Conservation (phyloP, 2,888 invertebrate genomes). For the Drosophila paranaensis region DNA sequence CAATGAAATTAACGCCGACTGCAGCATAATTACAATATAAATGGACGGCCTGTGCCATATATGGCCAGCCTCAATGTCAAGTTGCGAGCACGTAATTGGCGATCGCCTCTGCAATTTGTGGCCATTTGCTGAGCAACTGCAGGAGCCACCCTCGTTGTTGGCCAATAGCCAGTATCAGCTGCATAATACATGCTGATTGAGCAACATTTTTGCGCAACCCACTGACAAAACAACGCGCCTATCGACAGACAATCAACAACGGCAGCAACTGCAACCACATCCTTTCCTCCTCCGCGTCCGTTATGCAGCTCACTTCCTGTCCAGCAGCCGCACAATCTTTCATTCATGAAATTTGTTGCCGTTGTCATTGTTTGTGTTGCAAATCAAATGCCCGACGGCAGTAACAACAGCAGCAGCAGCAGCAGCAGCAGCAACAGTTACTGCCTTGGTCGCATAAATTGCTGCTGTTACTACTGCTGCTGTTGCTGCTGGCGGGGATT, state of each 20-base stretch:
- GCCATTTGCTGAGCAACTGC: slow-evolving; percentile 59
- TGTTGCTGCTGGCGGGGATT: slow-evolving; percentile 60
- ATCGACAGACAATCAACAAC: slow-evolving; percentile 70
- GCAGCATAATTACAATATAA: slow-evolving; percentile 78
- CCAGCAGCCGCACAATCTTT: slow-evolving; percentile 72
- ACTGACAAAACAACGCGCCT: slow-evolving; percentile 80
- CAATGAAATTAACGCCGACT: slow-evolving; percentile 74
- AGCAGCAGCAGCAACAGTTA: slow-evolving; percentile 44
- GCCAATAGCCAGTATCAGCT: slow-evolving; percentile 49
- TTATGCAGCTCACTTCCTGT: slow-evolving; percentile 79
- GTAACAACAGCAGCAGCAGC: slow-evolving; percentile 45
- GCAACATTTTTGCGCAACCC: slow-evolving; percentile 81
- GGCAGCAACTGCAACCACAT: slow-evolving; percentile 67
- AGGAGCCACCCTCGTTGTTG: slow-evolving; percentile 74
- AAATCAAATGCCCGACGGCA: slow-evolving; percentile 77
- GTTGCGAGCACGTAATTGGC: slow-evolving; percentile 69
- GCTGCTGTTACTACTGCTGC: slow-evolving; percentile 51
- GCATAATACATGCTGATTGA: slow-evolving; percentile 79
- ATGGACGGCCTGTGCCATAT: slow-evolving; percentile 58
- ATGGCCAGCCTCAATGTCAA: slow-evolving; percentile 70
- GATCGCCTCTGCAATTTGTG: slow-evolving; percentile 54
- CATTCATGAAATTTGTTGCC: slow-evolving; percentile 81
- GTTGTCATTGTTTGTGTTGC: slow-evolving; percentile 82
- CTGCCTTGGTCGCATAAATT: slow-evolving; percentile 69
- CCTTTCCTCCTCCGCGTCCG: slow-evolving; percentile 81